Conservation (phyloP, 2,888 invertebrate genomes). For the Amblyteles armatorius region DNA sequence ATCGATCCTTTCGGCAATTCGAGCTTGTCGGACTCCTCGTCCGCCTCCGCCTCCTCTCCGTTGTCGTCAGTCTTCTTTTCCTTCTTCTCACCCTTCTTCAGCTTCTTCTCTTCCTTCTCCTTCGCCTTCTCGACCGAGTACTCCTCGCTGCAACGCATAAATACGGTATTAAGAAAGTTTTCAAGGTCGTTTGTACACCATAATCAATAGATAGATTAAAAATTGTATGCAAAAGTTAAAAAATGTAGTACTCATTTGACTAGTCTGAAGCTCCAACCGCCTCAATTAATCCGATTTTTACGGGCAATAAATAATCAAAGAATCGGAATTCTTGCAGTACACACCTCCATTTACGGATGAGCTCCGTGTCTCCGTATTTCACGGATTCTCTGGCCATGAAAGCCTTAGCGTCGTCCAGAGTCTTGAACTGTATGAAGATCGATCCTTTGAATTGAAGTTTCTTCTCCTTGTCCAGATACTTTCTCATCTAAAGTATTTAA, state of each 20-base stretch:
- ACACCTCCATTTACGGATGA: constrained; percentile 88
- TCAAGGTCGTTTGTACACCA: too few relatives aligned
- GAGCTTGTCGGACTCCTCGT: constrained; percentile 69
- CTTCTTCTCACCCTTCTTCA: constrained; percentile 87
- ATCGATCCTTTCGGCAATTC: constrained; percentile 90
- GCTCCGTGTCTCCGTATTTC: constrained; percentile 88
- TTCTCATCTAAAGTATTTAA: constrained; percentile 84
- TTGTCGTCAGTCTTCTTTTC: constrained; percentile 85
- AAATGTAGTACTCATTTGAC: too few relatives aligned
- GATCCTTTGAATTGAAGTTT: constrained; percentile 95
- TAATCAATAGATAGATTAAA: too few relatives aligned
- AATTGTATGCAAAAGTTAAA: too few relatives aligned
- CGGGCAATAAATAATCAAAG: too few relatives aligned
- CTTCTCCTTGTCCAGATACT: constrained; percentile 87
- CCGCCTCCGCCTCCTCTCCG: constrained; percentile 68
- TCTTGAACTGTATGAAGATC: constrained; percentile 94
- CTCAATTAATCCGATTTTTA: too few relatives aligned
- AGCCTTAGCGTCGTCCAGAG: constrained; percentile 91
- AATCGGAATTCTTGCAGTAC: neutral
- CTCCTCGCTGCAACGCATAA: constrained; percentile 80
- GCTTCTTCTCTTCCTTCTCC: constrained; percentile 87
- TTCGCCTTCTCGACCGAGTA: constrained; percentile 89
- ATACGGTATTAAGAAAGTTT: constrained; percentile 12
- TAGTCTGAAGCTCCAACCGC: too few relatives aligned
- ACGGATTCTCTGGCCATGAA: constrained; percentile 90